Evolutionary conservation across 2,888 invertebrate genomes (phyloP).

Genomic region (Biston stratarius): DNA sequence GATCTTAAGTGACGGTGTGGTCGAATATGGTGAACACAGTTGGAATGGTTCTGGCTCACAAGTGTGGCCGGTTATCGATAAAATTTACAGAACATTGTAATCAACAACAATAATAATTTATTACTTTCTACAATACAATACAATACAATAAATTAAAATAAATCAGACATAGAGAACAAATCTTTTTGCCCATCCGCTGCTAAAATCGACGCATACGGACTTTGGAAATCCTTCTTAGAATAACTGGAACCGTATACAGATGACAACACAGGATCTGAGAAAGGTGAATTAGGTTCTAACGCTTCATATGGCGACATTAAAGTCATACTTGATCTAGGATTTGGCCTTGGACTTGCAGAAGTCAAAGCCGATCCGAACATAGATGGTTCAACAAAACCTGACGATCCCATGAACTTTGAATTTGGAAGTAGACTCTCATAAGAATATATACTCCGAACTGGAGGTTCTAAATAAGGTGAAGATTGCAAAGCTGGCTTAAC

Average conservation of each 20-base stretch:
- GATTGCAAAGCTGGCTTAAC: constrained; percentile 7
- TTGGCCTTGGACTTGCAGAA: constrained; percentile 21
- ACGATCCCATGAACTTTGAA: constrained; percentile 46
- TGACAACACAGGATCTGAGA: constrained; percentile 48
- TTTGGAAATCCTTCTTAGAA: constrained; percentile 64
- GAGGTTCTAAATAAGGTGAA: constrained; percentile 8
- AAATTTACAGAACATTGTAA: too few species aligned
- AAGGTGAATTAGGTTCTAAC: constrained; percentile 49
- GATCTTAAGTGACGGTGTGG: too few species aligned
- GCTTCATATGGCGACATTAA: constrained; percentile 69
- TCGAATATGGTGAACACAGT: too few species aligned
- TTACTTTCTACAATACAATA: constrained; percentile 14
- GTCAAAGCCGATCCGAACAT: constrained; percentile 19
- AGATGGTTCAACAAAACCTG: constrained; percentile 33
- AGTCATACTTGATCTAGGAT: constrained; percentile 51
- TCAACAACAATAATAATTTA: constrained; percentile 39
- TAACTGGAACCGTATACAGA: constrained; percentile 35
- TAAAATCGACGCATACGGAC: constrained; percentile 61
- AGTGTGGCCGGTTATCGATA: too few species aligned
- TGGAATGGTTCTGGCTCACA: too few species aligned
- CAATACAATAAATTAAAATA: constrained; percentile 45
- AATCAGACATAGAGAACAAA: constrained; percentile 56
- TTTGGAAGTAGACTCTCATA: constrained; percentile 39
- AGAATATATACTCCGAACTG: constrained; percentile 5
- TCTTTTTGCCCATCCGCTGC: constrained; percentile 59